Evolutionary conservation across 2,113 vertebrate species (phyloP).

Genomic region (Macrotus californicus): DNA sequence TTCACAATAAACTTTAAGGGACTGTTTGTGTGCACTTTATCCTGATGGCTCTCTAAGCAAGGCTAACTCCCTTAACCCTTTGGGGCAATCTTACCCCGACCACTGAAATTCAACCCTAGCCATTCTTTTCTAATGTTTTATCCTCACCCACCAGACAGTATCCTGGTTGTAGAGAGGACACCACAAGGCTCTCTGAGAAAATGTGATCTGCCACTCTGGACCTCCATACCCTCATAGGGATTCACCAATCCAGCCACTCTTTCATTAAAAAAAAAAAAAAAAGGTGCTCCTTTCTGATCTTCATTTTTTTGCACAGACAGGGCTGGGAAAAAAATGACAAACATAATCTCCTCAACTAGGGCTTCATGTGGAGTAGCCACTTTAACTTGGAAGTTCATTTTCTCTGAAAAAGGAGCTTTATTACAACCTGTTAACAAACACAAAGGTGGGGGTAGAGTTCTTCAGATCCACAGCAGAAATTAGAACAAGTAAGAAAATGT

Average conservation of each 20-base stretch:
- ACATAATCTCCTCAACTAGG: neutral
- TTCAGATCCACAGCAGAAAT: neutral
- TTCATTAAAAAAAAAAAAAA: neutral
- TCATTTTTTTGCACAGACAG: neutral
- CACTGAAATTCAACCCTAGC: neutral
- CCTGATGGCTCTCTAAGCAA: neutral
- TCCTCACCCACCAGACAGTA: neutral
- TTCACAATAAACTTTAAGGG: neutral
- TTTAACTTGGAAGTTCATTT: constrained; percentile 2
- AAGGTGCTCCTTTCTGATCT: neutral
- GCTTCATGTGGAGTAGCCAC: neutral
- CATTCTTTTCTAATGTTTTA: neutral
- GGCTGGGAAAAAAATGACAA: neutral
- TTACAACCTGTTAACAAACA: neutral
- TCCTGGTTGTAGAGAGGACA: neutral
- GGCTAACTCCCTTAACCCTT: neutral
- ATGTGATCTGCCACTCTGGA: neutral
- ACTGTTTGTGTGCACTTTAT: neutral
- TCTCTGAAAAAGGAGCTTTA: neutral
- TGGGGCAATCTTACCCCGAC: neutral
- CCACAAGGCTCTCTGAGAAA: neutral
- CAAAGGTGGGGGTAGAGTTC: neutral
- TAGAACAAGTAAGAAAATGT: neutral
- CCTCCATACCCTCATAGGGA: neutral
- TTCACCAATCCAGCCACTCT: neutral